These are phyloP conservation scores for Paraplagusia blochii DNA, from an alignment of 2,113 vertebrate genomes.

Conservation along the genomic window DNA sequence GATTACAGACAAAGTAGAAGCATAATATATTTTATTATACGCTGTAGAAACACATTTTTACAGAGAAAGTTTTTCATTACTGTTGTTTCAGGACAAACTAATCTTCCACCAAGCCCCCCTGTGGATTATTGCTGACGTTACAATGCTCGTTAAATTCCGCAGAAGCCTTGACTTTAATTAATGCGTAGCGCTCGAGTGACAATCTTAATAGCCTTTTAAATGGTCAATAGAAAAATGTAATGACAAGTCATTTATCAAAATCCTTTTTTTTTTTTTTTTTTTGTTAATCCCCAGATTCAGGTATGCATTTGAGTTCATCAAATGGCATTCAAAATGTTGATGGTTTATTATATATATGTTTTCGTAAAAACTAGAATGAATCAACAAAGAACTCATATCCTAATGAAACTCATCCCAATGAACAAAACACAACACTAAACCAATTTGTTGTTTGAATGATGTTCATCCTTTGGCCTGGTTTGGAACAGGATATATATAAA, in stretches of 20 bases:
- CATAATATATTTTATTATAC: slow-evolving; percentile 11
- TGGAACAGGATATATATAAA: too few relatives aligned
- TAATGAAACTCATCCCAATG: too few relatives aligned
- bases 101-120: slow-evolving; percentile 38
- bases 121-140: slow-evolving; percentile 48
- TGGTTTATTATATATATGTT: too few relatives aligned
- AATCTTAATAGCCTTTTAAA: slow-evolving; percentile 75
- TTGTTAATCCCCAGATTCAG: too few relatives aligned
- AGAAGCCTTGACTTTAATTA: slow-evolving; percentile 71
- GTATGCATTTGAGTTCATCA: too few relatives aligned
- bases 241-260: slow-evolving; percentile 73
- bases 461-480: too few relatives aligned
- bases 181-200: slow-evolving; percentile 70
- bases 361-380: too few relatives aligned
- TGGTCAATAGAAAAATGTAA: slow-evolving; percentile 72
- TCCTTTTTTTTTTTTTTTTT: slow-evolving; percentile 21
- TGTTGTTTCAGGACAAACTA: slow-evolving; percentile 49
- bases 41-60: slow-evolving; percentile 8
- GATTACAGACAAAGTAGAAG: neutral
- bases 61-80: slow-evolving; percentile 30
- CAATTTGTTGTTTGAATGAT: too few relatives aligned
- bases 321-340: too few relatives aligned
- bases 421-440: too few relatives aligned
- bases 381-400: too few relatives aligned
- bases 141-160: slow-evolving; percentile 75